Conservation (phyloP, 1,140 invertebrate genomes). For the Liolophura sinensis region DNA sequence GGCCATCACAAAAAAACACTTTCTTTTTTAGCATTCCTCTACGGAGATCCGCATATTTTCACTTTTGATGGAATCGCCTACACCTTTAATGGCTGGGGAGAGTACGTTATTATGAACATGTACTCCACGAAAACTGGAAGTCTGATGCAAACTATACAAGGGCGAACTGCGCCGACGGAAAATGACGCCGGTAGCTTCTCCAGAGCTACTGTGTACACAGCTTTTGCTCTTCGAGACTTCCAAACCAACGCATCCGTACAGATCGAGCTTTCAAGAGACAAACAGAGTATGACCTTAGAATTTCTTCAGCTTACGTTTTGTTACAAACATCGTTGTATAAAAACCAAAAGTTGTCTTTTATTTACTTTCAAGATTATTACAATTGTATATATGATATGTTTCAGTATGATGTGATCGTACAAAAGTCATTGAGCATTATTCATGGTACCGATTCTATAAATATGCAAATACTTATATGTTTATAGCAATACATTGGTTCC, state of each 20-base stretch:
- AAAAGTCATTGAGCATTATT: no score
- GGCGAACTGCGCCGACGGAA: constrained; percentile 14
- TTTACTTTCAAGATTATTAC: no score
- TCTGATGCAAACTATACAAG: constrained; percentile 15
- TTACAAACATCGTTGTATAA: no score
- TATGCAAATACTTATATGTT: no score
- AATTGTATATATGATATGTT: no score
- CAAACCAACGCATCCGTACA: constrained; percentile 9
- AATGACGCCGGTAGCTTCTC: constrained; percentile 8
- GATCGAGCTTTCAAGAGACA: constrained; percentile 10
- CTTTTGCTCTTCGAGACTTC: constrained; percentile 21
- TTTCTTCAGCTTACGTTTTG: neutral
- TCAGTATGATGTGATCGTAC: no score
- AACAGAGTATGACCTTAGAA: constrained; percentile 9
- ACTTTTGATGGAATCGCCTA: constrained; percentile 44
- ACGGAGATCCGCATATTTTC: constrained; percentile 47
- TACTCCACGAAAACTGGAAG: no score
- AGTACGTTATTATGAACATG: constrained; percentile 35
- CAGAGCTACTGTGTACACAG: constrained; percentile 27
- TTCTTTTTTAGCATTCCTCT: constrained; percentile 26
- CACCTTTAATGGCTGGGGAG: constrained; percentile 49
- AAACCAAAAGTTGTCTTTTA: no score
- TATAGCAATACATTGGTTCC: no score
- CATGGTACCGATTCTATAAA: no score
- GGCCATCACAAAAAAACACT: no score